A percentile compares a stretch with the other conserved stretches of the same genome.
phyloP scores from a whole-genome alignment of 2,888 invertebrate genomes.

The Phalera bucephala region DNA sequence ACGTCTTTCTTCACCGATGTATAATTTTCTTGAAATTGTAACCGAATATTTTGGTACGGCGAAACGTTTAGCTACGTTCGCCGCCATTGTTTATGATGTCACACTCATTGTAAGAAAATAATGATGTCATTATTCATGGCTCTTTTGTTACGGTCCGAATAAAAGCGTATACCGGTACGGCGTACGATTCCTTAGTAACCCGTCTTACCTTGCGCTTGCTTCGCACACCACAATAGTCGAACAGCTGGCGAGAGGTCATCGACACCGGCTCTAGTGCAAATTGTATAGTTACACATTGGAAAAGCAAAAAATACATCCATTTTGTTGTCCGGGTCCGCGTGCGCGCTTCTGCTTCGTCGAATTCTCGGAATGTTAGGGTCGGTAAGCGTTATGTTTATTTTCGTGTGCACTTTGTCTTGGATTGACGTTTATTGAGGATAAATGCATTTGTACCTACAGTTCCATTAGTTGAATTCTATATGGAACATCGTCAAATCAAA shows the following conservation, averaged over 20 bases:
- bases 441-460: conserved; percentile 14
- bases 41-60: conserved; percentile 23
- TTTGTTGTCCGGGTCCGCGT: conserved; percentile 52
- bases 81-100: conserved; percentile 43
- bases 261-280: conserved; percentile 75
- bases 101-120: conserved; percentile 66
- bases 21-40: conserved; percentile 22
- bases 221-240: conserved; percentile 66
- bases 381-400: conserved; percentile 49
- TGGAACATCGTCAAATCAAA: not conserved
- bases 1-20: conserved; percentile 24
- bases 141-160: conserved; percentile 72
- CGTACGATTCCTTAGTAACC: conserved; percentile 64
- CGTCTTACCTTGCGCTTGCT: conserved; percentile 61
- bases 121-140: conserved; percentile 75
- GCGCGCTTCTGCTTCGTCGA: conserved; percentile 39
- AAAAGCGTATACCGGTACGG: conserved; percentile 62
- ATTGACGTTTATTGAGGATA: conserved; percentile 22
- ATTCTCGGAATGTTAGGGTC: conserved; percentile 54
- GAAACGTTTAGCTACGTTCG: conserved; percentile 28
- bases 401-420: conserved; percentile 42
- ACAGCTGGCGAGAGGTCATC: conserved; percentile 78
- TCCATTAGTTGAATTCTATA: conserved; percentile 5
- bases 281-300: conserved; percentile 72
- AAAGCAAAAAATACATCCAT: conserved; percentile 67